Base-by-base conservation (phyloP, 2,113 vertebrate species). In the Podarcis raffonei region DNA sequence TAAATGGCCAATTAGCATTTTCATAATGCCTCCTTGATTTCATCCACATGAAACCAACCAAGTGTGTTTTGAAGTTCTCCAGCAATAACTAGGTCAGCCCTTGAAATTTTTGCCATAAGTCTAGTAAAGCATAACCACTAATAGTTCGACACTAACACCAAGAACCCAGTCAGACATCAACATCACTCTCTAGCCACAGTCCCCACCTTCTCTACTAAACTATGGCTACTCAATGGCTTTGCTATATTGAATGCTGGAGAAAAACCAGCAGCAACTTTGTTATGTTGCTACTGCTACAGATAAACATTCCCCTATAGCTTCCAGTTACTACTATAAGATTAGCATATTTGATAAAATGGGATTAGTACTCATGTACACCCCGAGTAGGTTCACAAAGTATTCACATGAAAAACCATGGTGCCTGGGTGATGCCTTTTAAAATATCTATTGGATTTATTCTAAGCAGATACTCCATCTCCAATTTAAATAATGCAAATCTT, bases 1-100 rank as follows among this genome's bases (percentile, higher is more conserved):
- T 59, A 75, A 83, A 75, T 59, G 35, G 48, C 83, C 3, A 85
- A 85, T 85, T 75, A 85, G 9, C 83, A 85, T 75, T 72, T 72
- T 48, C 39, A 32, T 32, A n/a, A n/a, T 72, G 42, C 8, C 42
- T 83, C 42, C 18, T 84, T 72, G 30, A 23, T 68, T 84, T 84
- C 20, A 35, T 23, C 30, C 69, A 74, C 22, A 65, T 12, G 37
- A 83, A 39, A 42, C 25, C 37, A 42, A 69, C 37, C 23, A 65
- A 30, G 23, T 23, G 68, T 66, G 39, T 27, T 27, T 42, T 42
- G 20, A 82, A 66, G 81, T 39, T 66, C 32, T 65, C 32, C 4
- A 78, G 42, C 27, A 30, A 78, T 53, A 39, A 78, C 25, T 48
- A 53, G 13, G 48, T 78, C 39, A 27, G 2, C 25, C 6, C 42